These are phyloP conservation scores for Osedax frankpressi DNA, from an alignment of 2,888 invertebrate species.

Conservation along the genomic window DNA sequence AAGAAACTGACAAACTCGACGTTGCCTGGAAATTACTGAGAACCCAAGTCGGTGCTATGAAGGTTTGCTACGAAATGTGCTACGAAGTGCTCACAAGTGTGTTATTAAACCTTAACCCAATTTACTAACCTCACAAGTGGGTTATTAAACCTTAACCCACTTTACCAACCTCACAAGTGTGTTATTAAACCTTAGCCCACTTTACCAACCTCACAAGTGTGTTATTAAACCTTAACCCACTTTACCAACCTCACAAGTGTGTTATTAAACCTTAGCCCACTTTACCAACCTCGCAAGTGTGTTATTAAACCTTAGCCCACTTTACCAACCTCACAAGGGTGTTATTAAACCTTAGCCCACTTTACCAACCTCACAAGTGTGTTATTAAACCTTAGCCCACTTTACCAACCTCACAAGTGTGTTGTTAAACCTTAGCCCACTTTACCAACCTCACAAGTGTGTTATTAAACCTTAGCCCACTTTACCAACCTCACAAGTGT, in stretches of 20 bases:
- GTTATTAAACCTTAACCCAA: not conserved
- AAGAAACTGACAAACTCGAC: constrained; percentile 69
- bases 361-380: not conserved
- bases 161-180: not conserved
- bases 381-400: not conserved
- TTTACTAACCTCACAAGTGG: not conserved
- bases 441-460: not conserved
- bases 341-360: not conserved
- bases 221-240: not conserved
- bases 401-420: not conserved
- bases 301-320: not conserved
- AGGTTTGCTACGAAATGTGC: not conserved
- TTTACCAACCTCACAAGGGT: not conserved
- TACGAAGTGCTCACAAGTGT: not conserved
- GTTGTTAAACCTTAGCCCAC: not conserved
- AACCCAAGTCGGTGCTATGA: not conserved
- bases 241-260: not conserved
- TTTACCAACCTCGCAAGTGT: not conserved
- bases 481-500: not conserved
- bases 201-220: not conserved
- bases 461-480: not conserved
- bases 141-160: not conserved
- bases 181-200: not conserved
- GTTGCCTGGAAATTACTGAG: constrained; percentile 37
- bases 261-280: not conserved